A percentile compares a stretch with the other conserved stretches of the same genome.
phyloP scores from a whole-genome alignment of 2,888 invertebrate species.

The Volucella inflata region DNA sequence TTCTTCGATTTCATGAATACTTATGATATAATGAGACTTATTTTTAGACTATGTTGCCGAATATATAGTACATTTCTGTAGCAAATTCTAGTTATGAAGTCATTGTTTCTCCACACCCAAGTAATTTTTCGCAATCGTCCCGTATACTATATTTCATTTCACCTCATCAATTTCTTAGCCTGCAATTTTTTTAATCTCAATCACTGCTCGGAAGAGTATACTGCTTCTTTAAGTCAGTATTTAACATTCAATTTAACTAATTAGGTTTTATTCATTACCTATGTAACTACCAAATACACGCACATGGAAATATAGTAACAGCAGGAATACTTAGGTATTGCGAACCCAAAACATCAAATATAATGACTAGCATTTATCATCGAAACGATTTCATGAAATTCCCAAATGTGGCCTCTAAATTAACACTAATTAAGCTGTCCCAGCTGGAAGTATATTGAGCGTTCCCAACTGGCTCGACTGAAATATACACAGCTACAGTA shows the following conservation, averaged over 20 bases:
- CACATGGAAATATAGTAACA: not conserved
- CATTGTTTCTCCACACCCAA: too few relatives aligned
- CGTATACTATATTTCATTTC: not conserved
- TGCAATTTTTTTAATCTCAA: not conserved
- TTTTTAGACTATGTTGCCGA: too few relatives aligned
- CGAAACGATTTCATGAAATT: conserved; percentile 78
- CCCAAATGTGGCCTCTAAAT: conserved; percentile 77
- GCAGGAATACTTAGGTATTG: not conserved
- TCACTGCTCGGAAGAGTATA: not conserved
- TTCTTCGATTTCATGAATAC: too few relatives aligned
- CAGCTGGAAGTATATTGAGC: conserved; percentile 3
- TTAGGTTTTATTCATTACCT: not conserved
- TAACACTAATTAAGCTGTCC: conserved; percentile 76
- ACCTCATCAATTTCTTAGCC: not conserved
- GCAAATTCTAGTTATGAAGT: too few relatives aligned
- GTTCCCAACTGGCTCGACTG: not conserved
- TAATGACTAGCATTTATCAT: conserved; percentile 40
- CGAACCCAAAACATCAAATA: conserved; percentile 2
- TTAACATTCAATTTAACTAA: conserved; percentile 3
- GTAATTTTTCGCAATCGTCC: too few relatives aligned
- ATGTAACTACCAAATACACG: not conserved
- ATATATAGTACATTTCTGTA: too few relatives aligned
- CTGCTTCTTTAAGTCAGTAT: not conserved
- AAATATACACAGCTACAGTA: not conserved
- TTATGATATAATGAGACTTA: too few relatives aligned